These are phyloP conservation scores for Jaculus jaculus DNA, from an alignment of 2,113 vertebrate species.

Conservation along the genomic window DNA sequence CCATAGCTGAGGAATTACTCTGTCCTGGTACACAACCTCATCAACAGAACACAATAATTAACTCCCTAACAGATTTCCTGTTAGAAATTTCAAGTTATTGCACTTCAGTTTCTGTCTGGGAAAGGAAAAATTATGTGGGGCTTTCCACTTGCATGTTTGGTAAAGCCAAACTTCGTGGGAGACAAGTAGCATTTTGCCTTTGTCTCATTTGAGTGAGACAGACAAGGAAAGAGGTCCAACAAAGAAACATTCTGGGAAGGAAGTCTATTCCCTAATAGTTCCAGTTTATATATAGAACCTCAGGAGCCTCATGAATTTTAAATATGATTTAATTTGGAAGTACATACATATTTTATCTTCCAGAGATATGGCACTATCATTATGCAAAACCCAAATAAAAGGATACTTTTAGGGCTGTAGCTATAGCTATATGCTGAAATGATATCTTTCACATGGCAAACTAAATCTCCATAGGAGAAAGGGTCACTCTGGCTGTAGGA, in stretches of 20 bases:
- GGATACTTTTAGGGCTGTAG: slow-evolving; percentile 58
- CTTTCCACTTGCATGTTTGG: slow-evolving; percentile 37
- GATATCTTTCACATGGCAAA: not conserved
- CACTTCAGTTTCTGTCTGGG: not conserved
- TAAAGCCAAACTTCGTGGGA: slow-evolving; percentile 6
- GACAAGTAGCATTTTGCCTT: slow-evolving; percentile 62
- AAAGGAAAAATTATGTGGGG: not conserved
- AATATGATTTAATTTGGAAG: slow-evolving; percentile 75
- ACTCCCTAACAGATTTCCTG: not conserved
- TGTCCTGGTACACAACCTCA: not conserved
- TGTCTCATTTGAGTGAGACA: slow-evolving; percentile 61
- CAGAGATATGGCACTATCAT: slow-evolving; percentile 63
- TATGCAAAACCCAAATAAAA: slow-evolving; percentile 69
- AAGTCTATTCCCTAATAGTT: slow-evolving; percentile 75
- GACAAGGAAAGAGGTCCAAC: slow-evolving; percentile 66
- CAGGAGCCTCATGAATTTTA: slow-evolving; percentile 76
- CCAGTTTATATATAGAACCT: slow-evolving; percentile 75
- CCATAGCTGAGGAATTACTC: not conserved
- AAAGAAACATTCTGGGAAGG: slow-evolving; percentile 76
- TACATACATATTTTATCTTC: slow-evolving; percentile 76
- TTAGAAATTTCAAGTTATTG: not conserved
- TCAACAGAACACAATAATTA: not conserved
- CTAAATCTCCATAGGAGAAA: not conserved
- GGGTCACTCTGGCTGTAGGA: not conserved
- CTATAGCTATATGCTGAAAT: slow-evolving; percentile 1